Evolutionary conservation across 2,888 invertebrate genomes (phyloP), one percentile per base, ranked within the genome.

Genomic region (Amiota communis): DNA sequence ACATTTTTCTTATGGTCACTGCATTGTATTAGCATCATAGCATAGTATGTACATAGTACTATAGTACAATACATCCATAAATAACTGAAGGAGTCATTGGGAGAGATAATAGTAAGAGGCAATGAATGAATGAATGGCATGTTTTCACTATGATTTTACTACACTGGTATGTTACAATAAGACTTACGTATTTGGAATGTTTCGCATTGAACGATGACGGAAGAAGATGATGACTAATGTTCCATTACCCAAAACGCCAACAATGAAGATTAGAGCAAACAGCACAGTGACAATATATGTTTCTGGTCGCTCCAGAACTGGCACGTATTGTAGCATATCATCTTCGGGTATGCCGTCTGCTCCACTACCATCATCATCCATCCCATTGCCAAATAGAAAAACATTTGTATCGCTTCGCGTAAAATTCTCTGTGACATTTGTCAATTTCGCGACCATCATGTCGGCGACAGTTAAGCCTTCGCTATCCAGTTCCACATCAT

Each of bases 171-270:
- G n/a, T n/a, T n/a, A n/a, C 36, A 36, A 36, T 36, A 6, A 9
- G 72, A 92, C 93, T 93, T 91, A 94, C 91, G 96, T 96, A 88
- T 97, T 97, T 72, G 97, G 97, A 51, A 96, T 95, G 90, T 96
- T 97, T 79, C 97, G 92, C 95, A 97, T 95, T 73, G 94, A 94
- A 86, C 96, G 93, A 88, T 97, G 95, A 47, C 95, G 91, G 57
- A 95, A 91, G 82, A 97, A 96, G 17, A 96, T 96, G 61, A 95
- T 92, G 46, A 97, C 96, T 67, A 97, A 90, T 0, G 96, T 95
- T 2, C 97, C 97, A 87, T 98, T 98, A 65, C 97, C 98, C 8
- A 97, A 91, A 0, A 97, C 95, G 3, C 97, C 97, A 69, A 97
- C 94, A 48, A 97, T 91, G 87, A 97, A 96, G 80, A 97, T 96